phyloP scores from a whole-genome alignment of 2,797 vertebrate genomes.

The Mus minutoides region DNA sequence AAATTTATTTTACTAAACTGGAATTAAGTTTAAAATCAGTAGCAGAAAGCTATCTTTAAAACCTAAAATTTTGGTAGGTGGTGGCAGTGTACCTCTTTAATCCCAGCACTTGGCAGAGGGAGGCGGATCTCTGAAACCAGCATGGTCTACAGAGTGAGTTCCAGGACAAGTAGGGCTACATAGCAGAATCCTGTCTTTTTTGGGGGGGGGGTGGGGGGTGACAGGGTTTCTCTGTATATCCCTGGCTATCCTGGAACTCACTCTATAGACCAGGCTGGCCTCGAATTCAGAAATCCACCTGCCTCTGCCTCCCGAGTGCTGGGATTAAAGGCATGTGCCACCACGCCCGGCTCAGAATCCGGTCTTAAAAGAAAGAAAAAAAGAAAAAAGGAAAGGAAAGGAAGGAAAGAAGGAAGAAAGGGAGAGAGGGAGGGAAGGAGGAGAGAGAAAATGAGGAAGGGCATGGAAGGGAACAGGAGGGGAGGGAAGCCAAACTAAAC shows the following conservation, averaged over 20 bases:
- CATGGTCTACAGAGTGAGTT: background rate
- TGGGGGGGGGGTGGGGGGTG: too few relatives aligned
- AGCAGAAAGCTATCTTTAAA: background rate
- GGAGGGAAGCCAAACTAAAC: background rate
- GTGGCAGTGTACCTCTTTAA: background rate
- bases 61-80: background rate
- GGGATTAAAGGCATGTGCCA: too few relatives aligned
- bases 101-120: background rate
- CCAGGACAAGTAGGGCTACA: background rate
- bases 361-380: too few relatives aligned
- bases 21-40: background rate
- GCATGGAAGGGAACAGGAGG: background rate
- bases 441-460: too few relatives aligned
- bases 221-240: too few relatives aligned
- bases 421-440: rapidly evolving
- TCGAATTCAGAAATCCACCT: too few relatives aligned
- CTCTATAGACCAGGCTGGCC: too few relatives aligned
- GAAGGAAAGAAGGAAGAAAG: rapidly evolving
- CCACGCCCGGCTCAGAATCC: too few relatives aligned
- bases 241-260: too few relatives aligned
- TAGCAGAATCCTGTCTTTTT: background rate
- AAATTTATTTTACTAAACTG: background rate
- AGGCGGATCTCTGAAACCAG: background rate
- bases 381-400: rapidly evolving
- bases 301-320: too few relatives aligned